Conservation (phyloP, 2,888 invertebrate species). For the Augiades crinisus region DNA sequence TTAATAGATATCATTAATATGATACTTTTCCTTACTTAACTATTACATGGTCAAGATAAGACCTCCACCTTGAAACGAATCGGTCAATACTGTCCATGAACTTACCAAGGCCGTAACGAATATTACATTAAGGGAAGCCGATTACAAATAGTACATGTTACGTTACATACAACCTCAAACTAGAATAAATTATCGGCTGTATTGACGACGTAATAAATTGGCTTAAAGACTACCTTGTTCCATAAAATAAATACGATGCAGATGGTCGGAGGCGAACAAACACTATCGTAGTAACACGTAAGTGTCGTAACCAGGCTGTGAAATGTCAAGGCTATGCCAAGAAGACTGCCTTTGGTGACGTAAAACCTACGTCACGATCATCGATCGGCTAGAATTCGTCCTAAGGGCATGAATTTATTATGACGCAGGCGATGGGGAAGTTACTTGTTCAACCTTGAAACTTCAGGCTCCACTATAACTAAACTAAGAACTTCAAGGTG, state of each 20-base stretch:
- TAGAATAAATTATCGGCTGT: not conserved
- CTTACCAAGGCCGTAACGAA: slow-evolving; percentile 2
- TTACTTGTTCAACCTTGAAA: slow-evolving; percentile 6
- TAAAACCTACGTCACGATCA: slow-evolving; percentile 32
- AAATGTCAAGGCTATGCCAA: slow-evolving; percentile 26
- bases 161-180: not conserved
- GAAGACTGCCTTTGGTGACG: slow-evolving; percentile 21
- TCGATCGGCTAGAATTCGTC: slow-evolving; percentile 45
- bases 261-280: slow-evolving; percentile 4
- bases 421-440: slow-evolving; percentile 10
- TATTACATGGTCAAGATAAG: not conserved
- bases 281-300: slow-evolving; percentile 9
- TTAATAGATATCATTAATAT: not conserved
- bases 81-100: slow-evolving; percentile 13
- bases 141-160: not conserved
- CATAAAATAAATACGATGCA: slow-evolving; percentile 1
- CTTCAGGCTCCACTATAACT: not conserved
- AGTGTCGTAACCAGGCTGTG: slow-evolving; percentile 19
- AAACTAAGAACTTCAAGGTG: slow-evolving; percentile 1
- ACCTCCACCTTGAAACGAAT: slow-evolving; percentile 4
- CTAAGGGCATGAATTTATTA: slow-evolving; percentile 29
- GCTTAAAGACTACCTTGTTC: slow-evolving; percentile 5
- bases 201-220: slow-evolving; percentile 8
- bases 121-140: slow-evolving; percentile 3
- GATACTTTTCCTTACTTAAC: not conserved